phyloP scores from a whole-genome alignment of 2,888 invertebrate genomes.

The Idaea dimidiata region DNA sequence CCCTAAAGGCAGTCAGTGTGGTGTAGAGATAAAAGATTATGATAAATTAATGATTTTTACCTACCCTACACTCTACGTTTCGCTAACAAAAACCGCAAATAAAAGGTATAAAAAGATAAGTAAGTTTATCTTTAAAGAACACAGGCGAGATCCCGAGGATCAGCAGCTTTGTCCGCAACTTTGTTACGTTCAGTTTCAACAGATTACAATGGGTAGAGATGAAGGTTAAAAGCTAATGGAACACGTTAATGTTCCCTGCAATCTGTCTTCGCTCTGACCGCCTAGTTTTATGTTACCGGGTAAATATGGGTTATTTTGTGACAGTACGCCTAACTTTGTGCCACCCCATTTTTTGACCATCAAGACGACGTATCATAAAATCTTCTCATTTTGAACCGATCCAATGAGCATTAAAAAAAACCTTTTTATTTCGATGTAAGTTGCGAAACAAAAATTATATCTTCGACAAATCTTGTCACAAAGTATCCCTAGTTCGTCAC shows the following conservation, averaged over 20 bases:
- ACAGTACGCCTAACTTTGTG: too few relatives aligned
- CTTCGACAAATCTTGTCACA: too few relatives aligned
- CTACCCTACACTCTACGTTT: neutral
- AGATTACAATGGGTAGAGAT: conserved; percentile 22
- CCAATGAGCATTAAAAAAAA: too few relatives aligned
- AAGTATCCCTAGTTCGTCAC: too few relatives aligned
- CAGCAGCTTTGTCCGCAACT: conserved; percentile 14
- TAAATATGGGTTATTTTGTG: too few relatives aligned
- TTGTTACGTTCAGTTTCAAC: conserved; percentile 17
- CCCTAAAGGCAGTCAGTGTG: neutral
- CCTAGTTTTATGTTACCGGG: conserved; percentile 18
- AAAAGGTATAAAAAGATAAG: neutral
- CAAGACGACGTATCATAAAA: too few relatives aligned
- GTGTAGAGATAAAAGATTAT: neutral
- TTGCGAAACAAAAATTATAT: too few relatives aligned
- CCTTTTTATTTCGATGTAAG: too few relatives aligned
- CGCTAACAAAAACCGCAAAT: neutral
- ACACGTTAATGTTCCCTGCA: conserved; percentile 19
- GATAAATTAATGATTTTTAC: neutral
- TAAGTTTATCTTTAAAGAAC: neutral
- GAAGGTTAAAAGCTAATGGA: conserved; percentile 27
- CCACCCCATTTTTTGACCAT: too few relatives aligned
- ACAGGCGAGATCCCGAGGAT: neutral
- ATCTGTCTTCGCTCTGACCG: conserved; percentile 15
- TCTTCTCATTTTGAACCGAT: too few relatives aligned